Base-by-base conservation (phyloP, 2,113 vertebrate species). In the Hemiscyllium ocellatum region DNA sequence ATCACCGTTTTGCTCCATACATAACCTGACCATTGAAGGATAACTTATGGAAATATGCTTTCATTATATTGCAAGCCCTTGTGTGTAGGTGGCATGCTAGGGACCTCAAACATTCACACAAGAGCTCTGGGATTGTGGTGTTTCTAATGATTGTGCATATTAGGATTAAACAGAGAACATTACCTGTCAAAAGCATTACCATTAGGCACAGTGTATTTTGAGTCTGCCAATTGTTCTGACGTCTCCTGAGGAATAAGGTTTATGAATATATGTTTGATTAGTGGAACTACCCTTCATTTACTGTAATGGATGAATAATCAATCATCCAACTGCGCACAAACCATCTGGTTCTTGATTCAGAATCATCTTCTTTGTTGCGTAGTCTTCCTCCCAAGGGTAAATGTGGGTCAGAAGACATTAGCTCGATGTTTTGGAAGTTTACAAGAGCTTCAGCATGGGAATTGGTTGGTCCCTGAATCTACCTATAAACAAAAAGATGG, bases 61-160 rank as follows among this genome's bases (percentile, higher is more conserved):
- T 66, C 89, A 68, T 66, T 66, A 93, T 66, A 93, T 65, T 93
- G 61, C 17, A 37, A 93, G 33, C 33, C 89, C 52, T 5, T 93
- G 29, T 66, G 33, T 37, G n/a, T 66, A 37, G 33, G 19, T 66
- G 61, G 5, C 65, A 37, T 2, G 33, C 3, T 37, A 5, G 89
- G 19, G 61, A 68, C 17, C 33, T 61, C 26, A 91, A 6, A 33
- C n/a, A n/a, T 93, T 93, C 33, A 93, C 33, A 37, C 33, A 68
- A 1, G 4, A 66, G 15, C 89, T 42, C 89, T 10, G 61, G 6
- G 61, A n/a, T 6, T 68, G 56, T 6, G 19, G 33, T 93, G 61
- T 65, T 65, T 91, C 89, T 91, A 91, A 91, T 91, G 56, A 93
- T 5, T 93, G 61, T 93, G 52, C 19, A 68, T n/a, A 66, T 65